Evolutionary conservation across 2,113 vertebrate genomes (phyloP).

Genomic region (Verasper variegatus): DNA sequence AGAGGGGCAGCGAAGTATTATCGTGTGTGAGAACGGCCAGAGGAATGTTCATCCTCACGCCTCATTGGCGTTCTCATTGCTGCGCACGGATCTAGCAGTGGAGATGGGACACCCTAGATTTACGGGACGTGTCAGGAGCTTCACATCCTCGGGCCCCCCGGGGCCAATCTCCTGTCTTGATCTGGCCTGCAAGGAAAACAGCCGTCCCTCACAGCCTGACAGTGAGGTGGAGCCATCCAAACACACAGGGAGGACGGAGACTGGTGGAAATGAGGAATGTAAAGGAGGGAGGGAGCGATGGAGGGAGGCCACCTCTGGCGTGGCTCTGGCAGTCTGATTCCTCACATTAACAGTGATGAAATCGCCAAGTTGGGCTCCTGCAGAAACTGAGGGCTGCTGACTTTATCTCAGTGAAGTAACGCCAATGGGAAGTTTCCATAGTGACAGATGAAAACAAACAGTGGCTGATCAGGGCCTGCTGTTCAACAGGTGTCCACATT

Average conservation of each 20-base stretch:
- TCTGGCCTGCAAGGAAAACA: slow-evolving; percentile 79
- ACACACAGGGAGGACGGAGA: slow-evolving; percentile 71
- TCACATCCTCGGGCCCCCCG: slow-evolving; percentile 72
- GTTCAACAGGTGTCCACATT: slow-evolving; percentile 70
- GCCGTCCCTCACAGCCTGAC: slow-evolving; percentile 78
- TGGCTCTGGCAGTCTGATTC: slow-evolving; percentile 53
- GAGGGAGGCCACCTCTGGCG: slow-evolving; percentile 68
- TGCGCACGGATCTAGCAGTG: slow-evolving; percentile 58
- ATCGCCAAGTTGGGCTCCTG: slow-evolving; percentile 40
- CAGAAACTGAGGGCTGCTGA: slow-evolving; percentile 55
- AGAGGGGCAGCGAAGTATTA: slow-evolving; percentile 59
- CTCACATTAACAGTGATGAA: slow-evolving; percentile 59
- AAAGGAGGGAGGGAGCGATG: slow-evolving; percentile 49
- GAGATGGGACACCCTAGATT: slow-evolving; percentile 79
- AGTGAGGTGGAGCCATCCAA: slow-evolving; percentile 77
- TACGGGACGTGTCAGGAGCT: slow-evolving; percentile 79
- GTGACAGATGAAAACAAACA: slow-evolving; percentile 50
- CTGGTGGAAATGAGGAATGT: slow-evolving; percentile 75
- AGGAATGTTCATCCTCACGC: slow-evolving; percentile 80
- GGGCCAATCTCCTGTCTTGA: slow-evolving; percentile 79
- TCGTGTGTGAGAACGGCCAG: slow-evolving; percentile 68
- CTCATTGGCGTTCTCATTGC: slow-evolving; percentile 79
- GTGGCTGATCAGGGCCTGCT: slow-evolving; percentile 44
- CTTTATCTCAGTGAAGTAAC: slow-evolving; percentile 52
- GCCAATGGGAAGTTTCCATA: slow-evolving; percentile 52